These are phyloP conservation scores for Sparidentex hasta DNA, from an alignment of 2,797 vertebrate species.

Conservation along the genomic window DNA sequence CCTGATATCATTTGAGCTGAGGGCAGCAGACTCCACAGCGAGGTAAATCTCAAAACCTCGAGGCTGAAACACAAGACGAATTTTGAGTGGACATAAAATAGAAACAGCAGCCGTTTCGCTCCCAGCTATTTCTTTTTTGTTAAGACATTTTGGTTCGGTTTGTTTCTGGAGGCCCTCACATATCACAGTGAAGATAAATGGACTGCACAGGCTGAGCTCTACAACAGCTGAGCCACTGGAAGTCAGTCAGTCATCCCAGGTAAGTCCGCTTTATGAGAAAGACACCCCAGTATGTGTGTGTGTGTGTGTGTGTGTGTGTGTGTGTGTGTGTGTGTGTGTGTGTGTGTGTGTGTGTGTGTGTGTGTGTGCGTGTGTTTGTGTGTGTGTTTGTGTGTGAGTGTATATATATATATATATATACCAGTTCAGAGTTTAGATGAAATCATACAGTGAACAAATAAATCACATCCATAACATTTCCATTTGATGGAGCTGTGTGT, in stretches of 20 bases:
- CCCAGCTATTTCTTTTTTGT: slow-evolving; percentile 18
- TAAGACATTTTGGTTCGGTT: slow-evolving; percentile 9
- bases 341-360: too few relatives aligned
- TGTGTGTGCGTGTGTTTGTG: too few relatives aligned
- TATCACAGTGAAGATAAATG: slow-evolving; percentile 23
- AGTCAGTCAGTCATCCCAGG: neutral
- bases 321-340: too few relatives aligned
- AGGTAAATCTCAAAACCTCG: neutral
- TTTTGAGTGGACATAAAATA: slow-evolving; percentile 26
- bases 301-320: too few relatives aligned
- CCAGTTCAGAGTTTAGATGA: too few relatives aligned
- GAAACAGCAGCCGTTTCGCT: slow-evolving; percentile 12
- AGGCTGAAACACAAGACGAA: slow-evolving; percentile 22
- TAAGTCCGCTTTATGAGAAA: slow-evolving; percentile 1
- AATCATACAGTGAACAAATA: neutral
- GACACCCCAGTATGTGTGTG: neutral
- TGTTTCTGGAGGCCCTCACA: neutral
- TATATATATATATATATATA: too few relatives aligned
- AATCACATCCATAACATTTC: neutral
- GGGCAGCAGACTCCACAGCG: neutral
- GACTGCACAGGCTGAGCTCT: neutral
- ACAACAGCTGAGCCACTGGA: slow-evolving; percentile 5
- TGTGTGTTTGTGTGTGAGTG: too few relatives aligned
- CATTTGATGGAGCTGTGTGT: neutral
- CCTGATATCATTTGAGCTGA: neutral